Conservation (phyloP, 2,113 vertebrate genomes). For the Mustelus asterias region DNA sequence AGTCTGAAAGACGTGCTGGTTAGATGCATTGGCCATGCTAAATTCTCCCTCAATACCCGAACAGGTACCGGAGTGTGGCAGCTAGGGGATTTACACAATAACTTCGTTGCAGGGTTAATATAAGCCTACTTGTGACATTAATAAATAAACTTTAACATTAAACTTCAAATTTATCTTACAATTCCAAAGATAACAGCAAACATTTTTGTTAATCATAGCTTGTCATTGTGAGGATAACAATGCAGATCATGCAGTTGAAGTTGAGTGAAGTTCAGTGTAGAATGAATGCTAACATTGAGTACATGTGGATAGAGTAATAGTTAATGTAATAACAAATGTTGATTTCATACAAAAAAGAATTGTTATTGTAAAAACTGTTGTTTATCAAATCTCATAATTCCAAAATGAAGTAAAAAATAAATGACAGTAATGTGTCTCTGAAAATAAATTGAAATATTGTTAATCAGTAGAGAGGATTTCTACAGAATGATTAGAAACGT, state of each 20-base stretch:
- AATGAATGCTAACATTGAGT: background rate
- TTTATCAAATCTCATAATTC: background rate
- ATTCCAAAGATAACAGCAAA: too few species aligned
- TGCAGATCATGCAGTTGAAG: background rate
- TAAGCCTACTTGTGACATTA: too few species aligned
- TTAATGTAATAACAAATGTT: background rate
- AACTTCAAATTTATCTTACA: too few species aligned
- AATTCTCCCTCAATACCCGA: too few species aligned
- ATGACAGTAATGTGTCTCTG: background rate
- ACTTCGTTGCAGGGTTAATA: too few species aligned
- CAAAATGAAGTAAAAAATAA: background rate
- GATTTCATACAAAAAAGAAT: background rate
- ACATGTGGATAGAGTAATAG: background rate
- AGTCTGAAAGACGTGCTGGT: too few species aligned
- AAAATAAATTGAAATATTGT: background rate
- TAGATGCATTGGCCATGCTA: too few species aligned
- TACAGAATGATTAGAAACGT: background rate
- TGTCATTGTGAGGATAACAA: background rate
- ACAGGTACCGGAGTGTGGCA: too few species aligned
- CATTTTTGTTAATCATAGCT: background rate
- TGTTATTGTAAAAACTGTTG: background rate
- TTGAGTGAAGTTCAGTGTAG: background rate
- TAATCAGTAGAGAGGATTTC: background rate
- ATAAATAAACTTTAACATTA: too few species aligned
- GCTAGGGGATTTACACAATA: too few species aligned